These are phyloP conservation scores for Acleris emargana DNA, from an alignment of 2,888 invertebrate species.

Conservation along the genomic window DNA sequence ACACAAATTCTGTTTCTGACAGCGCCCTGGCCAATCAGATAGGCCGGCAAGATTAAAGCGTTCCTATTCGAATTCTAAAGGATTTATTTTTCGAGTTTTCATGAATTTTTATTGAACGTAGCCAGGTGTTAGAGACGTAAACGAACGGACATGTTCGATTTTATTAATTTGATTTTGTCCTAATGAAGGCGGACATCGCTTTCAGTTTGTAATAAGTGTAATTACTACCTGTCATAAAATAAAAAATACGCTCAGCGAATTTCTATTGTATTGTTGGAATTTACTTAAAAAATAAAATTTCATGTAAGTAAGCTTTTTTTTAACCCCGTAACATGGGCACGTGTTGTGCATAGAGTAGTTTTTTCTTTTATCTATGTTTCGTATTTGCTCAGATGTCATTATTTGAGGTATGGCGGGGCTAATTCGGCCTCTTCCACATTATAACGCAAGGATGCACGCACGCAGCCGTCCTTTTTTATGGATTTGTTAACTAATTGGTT, in stretches of 20 bases:
- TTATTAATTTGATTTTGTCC: background rate
- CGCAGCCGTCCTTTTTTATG: constrained; percentile 62
- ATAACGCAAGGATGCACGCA: constrained; percentile 55
- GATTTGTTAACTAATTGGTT: constrained; percentile 51
- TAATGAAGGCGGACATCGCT: no score
- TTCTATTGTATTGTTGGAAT: background rate
- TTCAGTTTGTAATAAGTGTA: no score
- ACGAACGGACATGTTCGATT: constrained; percentile 16
- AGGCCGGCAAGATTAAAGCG: constrained; percentile 70
- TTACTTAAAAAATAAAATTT: background rate
- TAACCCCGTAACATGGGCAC: constrained; percentile 11
- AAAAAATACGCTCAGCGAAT: background rate
- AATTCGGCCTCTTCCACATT: constrained; percentile 56
- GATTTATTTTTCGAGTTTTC: constrained; percentile 48
- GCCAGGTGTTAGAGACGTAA: constrained; percentile 28
- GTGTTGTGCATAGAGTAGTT: constrained; percentile 26
- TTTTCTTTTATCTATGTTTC: constrained; percentile 38
- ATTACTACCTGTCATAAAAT: no score
- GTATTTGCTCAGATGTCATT: constrained; percentile 70
- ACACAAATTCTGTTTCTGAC: constrained; percentile 74
- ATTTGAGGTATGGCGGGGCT: constrained; percentile 58
- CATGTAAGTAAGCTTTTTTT: background rate
- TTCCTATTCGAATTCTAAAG: constrained; percentile 69
- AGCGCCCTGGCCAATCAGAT: constrained; percentile 78
- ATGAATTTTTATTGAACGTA: constrained; percentile 30